Conservation (phyloP, 2,797 vertebrate genomes). For the Pitangus sulphuratus region DNA sequence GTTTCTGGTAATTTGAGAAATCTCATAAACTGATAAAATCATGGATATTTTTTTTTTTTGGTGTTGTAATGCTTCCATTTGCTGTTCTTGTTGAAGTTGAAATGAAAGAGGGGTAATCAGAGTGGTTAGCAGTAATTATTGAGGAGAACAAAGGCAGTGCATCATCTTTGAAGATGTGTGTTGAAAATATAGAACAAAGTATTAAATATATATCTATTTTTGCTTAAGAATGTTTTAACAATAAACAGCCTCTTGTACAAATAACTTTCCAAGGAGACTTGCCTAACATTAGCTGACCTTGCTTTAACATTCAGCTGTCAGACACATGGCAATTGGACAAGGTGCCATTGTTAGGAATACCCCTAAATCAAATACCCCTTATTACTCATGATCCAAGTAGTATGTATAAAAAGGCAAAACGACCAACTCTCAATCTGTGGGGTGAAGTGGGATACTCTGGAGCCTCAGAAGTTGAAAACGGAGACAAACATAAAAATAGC, state of each 20-base stretch:
- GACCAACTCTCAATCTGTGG: conserved; percentile 43
- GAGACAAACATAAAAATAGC: conserved; percentile 70
- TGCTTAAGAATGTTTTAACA: conserved; percentile 60
- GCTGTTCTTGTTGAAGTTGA: neutral
- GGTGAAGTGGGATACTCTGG: conserved; percentile 9
- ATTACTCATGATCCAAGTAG: conserved; percentile 57
- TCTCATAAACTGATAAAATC: neutral
- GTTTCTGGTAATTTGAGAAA: neutral
- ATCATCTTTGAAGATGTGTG: neutral
- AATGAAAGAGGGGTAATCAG: neutral
- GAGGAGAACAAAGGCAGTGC: neutral
- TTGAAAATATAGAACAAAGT: conserved; percentile 21
- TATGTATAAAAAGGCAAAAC: conserved; percentile 38
- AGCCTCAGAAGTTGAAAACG: conserved; percentile 40
- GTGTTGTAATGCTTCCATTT: neutral
- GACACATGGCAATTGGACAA: conserved; percentile 58
- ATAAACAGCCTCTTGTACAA: conserved; percentile 62
- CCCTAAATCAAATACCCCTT: conserved; percentile 57
- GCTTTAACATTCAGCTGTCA: conserved; percentile 69
- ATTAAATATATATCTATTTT: conserved; percentile 70
- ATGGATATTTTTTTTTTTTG: neutral
- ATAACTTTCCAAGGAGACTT: conserved; percentile 69
- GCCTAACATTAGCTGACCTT: conserved; percentile 62
- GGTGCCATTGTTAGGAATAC: conserved; percentile 41
- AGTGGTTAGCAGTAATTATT: neutral